These are phyloP conservation scores for Megaustenia siamemsis DNA, from an alignment of 2,888 invertebrate genomes.

Conservation along the genomic window DNA sequence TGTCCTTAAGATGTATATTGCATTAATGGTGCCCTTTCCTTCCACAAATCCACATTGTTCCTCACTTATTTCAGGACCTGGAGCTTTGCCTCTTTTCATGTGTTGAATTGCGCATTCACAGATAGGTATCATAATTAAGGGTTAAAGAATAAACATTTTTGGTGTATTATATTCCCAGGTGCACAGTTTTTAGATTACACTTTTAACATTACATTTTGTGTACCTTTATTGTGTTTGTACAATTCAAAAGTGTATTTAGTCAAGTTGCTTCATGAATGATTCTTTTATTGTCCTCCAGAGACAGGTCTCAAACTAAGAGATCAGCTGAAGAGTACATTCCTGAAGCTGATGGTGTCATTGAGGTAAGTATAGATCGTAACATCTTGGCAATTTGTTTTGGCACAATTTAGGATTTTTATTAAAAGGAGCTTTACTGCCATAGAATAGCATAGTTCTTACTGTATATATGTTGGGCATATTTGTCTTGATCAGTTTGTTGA, in stretches of 20 bases:
- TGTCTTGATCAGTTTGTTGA: no score
- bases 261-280: not conserved
- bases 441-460: no score
- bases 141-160: not conserved
- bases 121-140: no score
- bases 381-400: not conserved
- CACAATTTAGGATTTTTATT: no score
- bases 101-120: no score
- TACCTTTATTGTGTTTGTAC: not conserved
- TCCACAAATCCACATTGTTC: no score
- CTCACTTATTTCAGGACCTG: no score
- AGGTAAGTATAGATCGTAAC: slow-evolving; percentile 79
- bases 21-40: no score
- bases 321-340: slow-evolving; percentile 82
- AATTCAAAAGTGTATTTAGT: not conserved
- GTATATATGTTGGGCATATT: no score
- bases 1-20: no score
- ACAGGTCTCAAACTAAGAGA: slow-evolving; percentile 64
- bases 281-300: slow-evolving; percentile 19
- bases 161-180: not conserved
- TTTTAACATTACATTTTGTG: not conserved
- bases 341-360: slow-evolving; percentile 90
- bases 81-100: no score
- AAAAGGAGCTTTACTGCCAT: no score
- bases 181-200: not conserved